A percentile compares a stretch with the other conserved stretches of the same genome.
Conservation (phyloP, 53 echinoderm and acorn worm genomes). For the Holothuria scabra region DNA sequence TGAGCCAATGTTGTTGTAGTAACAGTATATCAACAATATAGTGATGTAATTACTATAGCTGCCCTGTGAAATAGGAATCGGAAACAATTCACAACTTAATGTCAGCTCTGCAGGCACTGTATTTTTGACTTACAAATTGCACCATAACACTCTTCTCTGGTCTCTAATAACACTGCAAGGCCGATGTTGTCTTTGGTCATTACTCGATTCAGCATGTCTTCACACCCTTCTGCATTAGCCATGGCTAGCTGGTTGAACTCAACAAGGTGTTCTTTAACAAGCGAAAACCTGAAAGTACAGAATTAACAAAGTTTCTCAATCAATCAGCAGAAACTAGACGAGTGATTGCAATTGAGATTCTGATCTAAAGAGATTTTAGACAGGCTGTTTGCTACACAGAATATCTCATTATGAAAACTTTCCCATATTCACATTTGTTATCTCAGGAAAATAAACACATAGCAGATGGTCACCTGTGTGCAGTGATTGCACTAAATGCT, state of each 20-base stretch:
- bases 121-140: slow-evolving; percentile 64
- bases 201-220: slow-evolving; percentile 99
- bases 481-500: no score
- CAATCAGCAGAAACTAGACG: no score
- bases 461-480: no score
- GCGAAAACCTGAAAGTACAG: slow-evolving; percentile 62
- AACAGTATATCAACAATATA: no score
- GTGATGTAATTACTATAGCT: no score
- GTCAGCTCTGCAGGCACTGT: not conserved
- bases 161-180: slow-evolving; percentile 85
- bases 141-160: slow-evolving; percentile 85
- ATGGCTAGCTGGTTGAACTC: slow-evolving; percentile 98
- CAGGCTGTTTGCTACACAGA: not conserved
- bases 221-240: slow-evolving; percentile 97
- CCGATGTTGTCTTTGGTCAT: slow-evolving; percentile 99
- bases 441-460: no score
- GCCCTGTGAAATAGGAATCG: no score
- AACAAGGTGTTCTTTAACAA: slow-evolving; percentile 95
- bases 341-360: no score
- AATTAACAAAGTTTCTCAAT: no score
- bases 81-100: no score
- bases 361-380: not conserved
- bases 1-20: no score
- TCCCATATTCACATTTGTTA: no score
- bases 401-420: not conserved